Evolutionary conservation across 2,888 invertebrate species (phyloP).

Genomic region (Caenorhabditis sulstoni): DNA sequence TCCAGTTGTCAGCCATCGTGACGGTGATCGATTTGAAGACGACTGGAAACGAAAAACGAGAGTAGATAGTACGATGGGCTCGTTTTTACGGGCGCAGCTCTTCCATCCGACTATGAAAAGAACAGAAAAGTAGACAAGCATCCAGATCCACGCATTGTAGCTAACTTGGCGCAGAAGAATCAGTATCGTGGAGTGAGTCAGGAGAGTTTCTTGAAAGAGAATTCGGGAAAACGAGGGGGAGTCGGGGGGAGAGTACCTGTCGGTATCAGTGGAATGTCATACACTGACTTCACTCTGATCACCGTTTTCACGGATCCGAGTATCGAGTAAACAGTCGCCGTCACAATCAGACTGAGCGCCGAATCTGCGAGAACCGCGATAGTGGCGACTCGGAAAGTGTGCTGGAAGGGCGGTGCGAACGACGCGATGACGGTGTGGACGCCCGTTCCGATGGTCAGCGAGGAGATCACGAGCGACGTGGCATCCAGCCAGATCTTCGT

Average conservation of each 20-base stretch:
- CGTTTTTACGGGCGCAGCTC: slow-evolving; percentile 11
- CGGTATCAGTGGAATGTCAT: slow-evolving; percentile 13
- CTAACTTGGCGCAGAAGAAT: slow-evolving; percentile 25
- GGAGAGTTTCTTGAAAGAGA: neutral
- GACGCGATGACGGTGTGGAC: slow-evolving; percentile 21
- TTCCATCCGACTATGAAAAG: slow-evolving; percentile 28
- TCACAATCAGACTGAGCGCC: slow-evolving; percentile 4
- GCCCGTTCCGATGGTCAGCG: slow-evolving; percentile 25
- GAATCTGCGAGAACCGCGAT: slow-evolving; percentile 17
- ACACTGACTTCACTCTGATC: slow-evolving; percentile 2
- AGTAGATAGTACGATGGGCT: too few relatives aligned
- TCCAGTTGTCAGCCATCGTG: slow-evolving; percentile 1
- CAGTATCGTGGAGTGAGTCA: slow-evolving; percentile 13
- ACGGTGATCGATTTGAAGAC: neutral
- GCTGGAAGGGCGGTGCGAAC: neutral
- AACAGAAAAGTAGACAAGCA: slow-evolving; percentile 13
- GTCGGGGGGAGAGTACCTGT: neutral
- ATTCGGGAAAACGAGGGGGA: neutral
- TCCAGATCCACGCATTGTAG: slow-evolving; percentile 27
- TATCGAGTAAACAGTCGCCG: slow-evolving; percentile 19
- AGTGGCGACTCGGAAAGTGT: slow-evolving; percentile 20
- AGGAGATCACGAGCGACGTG: slow-evolving; percentile 3
- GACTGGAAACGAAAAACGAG: neutral
- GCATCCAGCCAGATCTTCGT: slow-evolving; percentile 27
- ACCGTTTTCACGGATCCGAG: slow-evolving; percentile 11